A percentile compares a stretch with the other conserved stretches of the same genome.
These are phyloP conservation scores for Eublepharis macularius DNA, from an alignment of 2,113 vertebrate genomes.

Conservation along the genomic window DNA sequence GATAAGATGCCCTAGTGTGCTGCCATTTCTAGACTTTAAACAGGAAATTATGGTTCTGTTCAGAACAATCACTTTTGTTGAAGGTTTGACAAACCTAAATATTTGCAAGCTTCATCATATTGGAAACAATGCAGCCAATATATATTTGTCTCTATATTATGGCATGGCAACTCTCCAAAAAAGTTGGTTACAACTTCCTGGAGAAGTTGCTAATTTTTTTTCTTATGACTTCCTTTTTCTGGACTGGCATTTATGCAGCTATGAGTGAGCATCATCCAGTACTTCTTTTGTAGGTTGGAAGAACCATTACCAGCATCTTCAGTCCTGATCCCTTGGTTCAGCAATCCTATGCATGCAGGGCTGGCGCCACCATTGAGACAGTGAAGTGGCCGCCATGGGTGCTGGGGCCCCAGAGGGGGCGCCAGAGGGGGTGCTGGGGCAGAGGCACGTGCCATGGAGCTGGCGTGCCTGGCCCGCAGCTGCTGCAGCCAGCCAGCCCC, in stretches of 20 bases:
- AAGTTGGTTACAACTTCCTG: not conserved
- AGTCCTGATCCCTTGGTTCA: not conserved
- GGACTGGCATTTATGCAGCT: not conserved
- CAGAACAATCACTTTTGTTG: not conserved
- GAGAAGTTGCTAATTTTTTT: not conserved
- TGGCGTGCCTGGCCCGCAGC: too few species aligned
- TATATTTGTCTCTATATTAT: slow-evolving; percentile 6
- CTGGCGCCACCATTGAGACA: too few species aligned
- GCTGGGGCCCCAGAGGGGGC: too few species aligned
- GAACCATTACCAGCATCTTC: not conserved
- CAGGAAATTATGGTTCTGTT: not conserved
- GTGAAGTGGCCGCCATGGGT: too few species aligned
- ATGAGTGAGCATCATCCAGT: not conserved
- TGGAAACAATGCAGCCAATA: not conserved
- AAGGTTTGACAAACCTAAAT: not conserved
- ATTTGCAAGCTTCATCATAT: not conserved
- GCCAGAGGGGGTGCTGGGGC: too few species aligned
- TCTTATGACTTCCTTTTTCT: too few species aligned
- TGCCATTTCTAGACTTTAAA: not conserved
- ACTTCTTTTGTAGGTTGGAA: not conserved
- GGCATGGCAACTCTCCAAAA: not conserved
- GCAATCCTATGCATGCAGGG: too few species aligned
- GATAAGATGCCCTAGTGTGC: not conserved
- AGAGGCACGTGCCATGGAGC: too few species aligned
- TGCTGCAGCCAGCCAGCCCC: too few species aligned